A percentile compares a stretch with the other conserved stretches of the same genome.
Evolutionary conservation across 2,888 invertebrate species (phyloP).

Genomic region (Heliconius ethilla): DNA sequence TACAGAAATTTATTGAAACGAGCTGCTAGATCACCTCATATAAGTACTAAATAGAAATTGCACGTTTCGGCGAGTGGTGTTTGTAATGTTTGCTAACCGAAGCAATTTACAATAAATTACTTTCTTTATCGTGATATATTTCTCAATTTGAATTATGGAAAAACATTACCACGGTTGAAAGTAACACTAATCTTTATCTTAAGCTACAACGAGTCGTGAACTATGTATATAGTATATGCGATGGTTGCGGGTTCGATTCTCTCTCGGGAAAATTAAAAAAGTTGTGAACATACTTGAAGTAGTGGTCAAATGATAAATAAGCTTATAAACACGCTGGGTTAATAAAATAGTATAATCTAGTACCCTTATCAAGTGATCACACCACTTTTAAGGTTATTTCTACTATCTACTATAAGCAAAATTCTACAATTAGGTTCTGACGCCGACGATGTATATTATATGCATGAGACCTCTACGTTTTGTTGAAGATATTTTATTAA

Average conservation of each 20-base stretch:
- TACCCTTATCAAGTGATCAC: too few species aligned
- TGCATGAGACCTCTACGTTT: too few species aligned
- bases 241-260: neutral
- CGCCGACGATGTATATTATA: too few species aligned
- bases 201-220: slow-evolving; percentile 24
- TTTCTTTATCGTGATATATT: slow-evolving; percentile 43
- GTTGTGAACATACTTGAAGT: too few species aligned
- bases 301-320: too few species aligned
- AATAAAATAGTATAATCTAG: too few species aligned
- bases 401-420: too few species aligned
- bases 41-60: slow-evolving; percentile 28
- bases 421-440: too few species aligned
- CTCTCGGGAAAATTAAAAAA: neutral
- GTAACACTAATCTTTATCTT: slow-evolving; percentile 38
- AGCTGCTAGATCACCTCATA: neutral
- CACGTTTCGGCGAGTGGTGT: slow-evolving; percentile 8
- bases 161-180: slow-evolving; percentile 38
- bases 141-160: slow-evolving; percentile 42
- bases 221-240: neutral
- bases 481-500: neutral
- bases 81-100: slow-evolving; percentile 43
- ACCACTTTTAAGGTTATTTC: too few species aligned
- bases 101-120: slow-evolving; percentile 51
- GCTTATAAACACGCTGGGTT: too few species aligned
- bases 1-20: neutral